Conservation (phyloP, 2,797 vertebrate species). For the Sebastes melanostomus region DNA sequence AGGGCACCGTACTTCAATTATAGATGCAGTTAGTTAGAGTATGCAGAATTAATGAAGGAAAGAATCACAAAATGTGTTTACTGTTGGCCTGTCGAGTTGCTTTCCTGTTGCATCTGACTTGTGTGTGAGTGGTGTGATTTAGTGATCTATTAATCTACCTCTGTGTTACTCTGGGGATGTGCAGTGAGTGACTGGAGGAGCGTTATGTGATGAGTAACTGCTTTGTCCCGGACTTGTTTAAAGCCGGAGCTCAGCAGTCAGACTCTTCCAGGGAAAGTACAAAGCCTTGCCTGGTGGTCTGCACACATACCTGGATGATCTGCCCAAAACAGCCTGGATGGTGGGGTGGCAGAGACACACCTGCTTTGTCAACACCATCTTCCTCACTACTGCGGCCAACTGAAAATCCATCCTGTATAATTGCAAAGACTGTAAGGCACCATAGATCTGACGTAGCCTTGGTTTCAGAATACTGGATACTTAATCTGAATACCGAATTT, state of each 20-base stretch:
- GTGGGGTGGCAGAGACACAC: slow-evolving; percentile 72
- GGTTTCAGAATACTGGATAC: slow-evolving; percentile 23
- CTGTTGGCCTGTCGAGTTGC: neutral
- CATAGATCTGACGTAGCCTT: slow-evolving; percentile 46
- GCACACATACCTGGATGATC: slow-evolving; percentile 74
- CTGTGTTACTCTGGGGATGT: slow-evolving; percentile 11
- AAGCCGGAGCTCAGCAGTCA: slow-evolving; percentile 50
- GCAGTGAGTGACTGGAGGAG: slow-evolving; percentile 35
- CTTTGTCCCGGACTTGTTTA: slow-evolving; percentile 48
- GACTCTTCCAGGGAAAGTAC: slow-evolving; percentile 76
- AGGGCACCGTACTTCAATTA: slow-evolving; percentile 7
- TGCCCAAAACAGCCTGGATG: slow-evolving; percentile 77
- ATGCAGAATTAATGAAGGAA: slow-evolving; percentile 38
- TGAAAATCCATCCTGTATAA: slow-evolving; percentile 72
- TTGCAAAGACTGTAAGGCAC: slow-evolving; percentile 65
- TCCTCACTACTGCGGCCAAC: slow-evolving; percentile 71
- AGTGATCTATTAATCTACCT: slow-evolving; percentile 19
- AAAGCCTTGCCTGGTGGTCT: slow-evolving; percentile 84
- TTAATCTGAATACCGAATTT: slow-evolving; percentile 14
- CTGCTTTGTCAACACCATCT: slow-evolving; percentile 79
- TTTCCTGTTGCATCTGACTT: slow-evolving; percentile 33
- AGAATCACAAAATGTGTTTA: slow-evolving; percentile 35
- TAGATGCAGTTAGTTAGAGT: slow-evolving; percentile 10
- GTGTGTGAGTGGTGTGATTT: slow-evolving; percentile 11
- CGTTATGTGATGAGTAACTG: slow-evolving; percentile 38